These are phyloP conservation scores for Dryoscopus gambensis DNA, from an alignment of 2,113 vertebrate species.

Conservation along the genomic window DNA sequence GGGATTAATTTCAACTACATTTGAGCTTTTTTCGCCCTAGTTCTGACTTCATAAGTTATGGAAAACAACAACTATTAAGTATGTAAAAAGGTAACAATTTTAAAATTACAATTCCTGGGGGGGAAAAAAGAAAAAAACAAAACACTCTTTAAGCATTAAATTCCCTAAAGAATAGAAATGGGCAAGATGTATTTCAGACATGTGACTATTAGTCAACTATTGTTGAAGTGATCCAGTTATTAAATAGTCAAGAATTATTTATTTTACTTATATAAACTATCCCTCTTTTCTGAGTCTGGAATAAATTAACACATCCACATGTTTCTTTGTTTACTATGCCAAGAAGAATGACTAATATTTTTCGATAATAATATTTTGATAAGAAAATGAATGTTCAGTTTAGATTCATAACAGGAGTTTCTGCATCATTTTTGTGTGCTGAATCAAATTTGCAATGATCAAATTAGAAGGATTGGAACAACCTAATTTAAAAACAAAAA, in stretches of 20 bases:
- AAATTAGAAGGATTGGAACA: conserved; percentile 33
- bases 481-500: conserved; percentile 29
- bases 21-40: neutral
- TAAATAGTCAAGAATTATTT: conserved; percentile 51
- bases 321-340: conserved; percentile 52
- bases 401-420: conserved; percentile 42
- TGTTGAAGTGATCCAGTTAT: conserved; percentile 55
- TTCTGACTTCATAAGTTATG: neutral
- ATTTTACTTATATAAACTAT: conserved; percentile 52
- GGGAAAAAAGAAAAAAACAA: neutral
- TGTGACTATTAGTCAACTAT: conserved; percentile 58
- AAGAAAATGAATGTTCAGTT: conserved; percentile 45
- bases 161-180: conserved; percentile 16
- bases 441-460: conserved; percentile 44
- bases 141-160: neutral
- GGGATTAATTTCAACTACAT: neutral
- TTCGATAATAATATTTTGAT: conserved; percentile 59
- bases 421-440: conserved; percentile 16
- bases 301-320: conserved; percentile 53
- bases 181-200: conserved; percentile 34
- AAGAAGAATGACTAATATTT: conserved; percentile 52
- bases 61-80: neutral
- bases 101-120: neutral
- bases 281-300: conserved; percentile 15
- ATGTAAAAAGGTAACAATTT: conserved; percentile 40